Conservation (phyloP, 1,140 invertebrate genomes). For the Phthorimaea operculella region DNA sequence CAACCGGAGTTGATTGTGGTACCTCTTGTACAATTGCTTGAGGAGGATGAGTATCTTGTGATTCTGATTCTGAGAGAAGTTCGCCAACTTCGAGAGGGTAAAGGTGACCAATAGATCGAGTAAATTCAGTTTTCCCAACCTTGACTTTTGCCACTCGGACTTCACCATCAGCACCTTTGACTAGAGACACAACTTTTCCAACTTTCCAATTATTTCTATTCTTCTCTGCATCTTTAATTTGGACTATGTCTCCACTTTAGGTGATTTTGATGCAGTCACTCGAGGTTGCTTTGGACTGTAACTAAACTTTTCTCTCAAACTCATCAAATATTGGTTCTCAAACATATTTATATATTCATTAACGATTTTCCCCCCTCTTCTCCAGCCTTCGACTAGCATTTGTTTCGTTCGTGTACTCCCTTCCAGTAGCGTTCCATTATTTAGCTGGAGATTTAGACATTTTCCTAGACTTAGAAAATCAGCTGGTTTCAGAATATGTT, state of each 20-base stretch:
- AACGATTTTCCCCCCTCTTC: constrained; percentile 1
- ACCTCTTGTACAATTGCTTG: too few relatives aligned
- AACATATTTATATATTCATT: constrained; percentile 12
- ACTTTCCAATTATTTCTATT: constrained; percentile 9
- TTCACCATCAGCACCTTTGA: constrained; percentile 5
- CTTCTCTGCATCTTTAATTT: too few relatives aligned
- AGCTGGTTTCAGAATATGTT: constrained; percentile 6
- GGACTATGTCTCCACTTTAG: constrained; percentile 7
- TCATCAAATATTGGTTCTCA: constrained; percentile 3
- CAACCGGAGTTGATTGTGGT: too few relatives aligned
- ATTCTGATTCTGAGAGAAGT: too few relatives aligned
- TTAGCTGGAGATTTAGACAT: not conserved
- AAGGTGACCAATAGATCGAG: constrained; percentile 3
- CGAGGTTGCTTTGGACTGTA: not conserved
- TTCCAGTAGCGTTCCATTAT: not conserved
- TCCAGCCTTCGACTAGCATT: constrained; percentile 9
- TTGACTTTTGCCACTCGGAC: constrained; percentile 9
- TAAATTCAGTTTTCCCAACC: not conserved
- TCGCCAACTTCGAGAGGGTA: not conserved
- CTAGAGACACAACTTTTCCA: constrained; percentile 5
- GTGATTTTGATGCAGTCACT: not conserved
- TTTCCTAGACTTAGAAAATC: constrained; percentile 7
- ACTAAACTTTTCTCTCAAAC: constrained; percentile 8
- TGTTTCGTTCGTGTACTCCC: not conserved
- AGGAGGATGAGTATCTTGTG: too few relatives aligned